Evolutionary conservation across 2,797 vertebrate genomes (phyloP).

Genomic region (Paedocypris micromegethes): DNA sequence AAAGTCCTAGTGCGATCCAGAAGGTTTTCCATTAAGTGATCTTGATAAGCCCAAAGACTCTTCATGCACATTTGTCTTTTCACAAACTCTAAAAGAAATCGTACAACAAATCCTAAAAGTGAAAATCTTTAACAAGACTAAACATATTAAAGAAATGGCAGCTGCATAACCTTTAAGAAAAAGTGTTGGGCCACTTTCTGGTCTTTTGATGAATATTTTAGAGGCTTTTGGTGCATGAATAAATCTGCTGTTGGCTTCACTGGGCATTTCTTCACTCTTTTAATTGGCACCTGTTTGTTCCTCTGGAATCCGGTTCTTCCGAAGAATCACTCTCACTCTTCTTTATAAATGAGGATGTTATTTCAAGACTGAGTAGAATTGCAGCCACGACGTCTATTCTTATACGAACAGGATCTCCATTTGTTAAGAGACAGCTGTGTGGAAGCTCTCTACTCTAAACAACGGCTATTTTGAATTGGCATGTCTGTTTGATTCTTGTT

Average conservation of each 20-base stretch:
- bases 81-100: neutral
- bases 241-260: conserved; percentile 31
- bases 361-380: conserved; percentile 41
- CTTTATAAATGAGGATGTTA: conserved; percentile 35
- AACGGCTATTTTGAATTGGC: conserved; percentile 60
- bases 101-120: neutral
- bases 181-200: neutral
- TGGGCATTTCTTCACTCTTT: conserved; percentile 30
- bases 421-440: conserved; percentile 51
- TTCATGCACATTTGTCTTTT: no score
- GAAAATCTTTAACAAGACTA: neutral
- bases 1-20: conserved; percentile 20
- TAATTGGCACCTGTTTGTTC: conserved; percentile 45
- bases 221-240: conserved; percentile 34
- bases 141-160: conserved; percentile 1
- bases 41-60: no score
- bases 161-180: neutral
- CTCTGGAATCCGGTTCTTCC: conserved; percentile 39
- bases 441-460: conserved; percentile 58
- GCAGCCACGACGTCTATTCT: conserved; percentile 37
- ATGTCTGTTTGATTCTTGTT: no score
- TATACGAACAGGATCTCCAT: conserved; percentile 32
- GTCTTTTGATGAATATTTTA: conserved; percentile 22
- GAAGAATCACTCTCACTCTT: conserved; percentile 26
- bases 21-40: neutral